phyloP scores from a whole-genome alignment of 2,113 vertebrate species.

The Fulica atra region DNA sequence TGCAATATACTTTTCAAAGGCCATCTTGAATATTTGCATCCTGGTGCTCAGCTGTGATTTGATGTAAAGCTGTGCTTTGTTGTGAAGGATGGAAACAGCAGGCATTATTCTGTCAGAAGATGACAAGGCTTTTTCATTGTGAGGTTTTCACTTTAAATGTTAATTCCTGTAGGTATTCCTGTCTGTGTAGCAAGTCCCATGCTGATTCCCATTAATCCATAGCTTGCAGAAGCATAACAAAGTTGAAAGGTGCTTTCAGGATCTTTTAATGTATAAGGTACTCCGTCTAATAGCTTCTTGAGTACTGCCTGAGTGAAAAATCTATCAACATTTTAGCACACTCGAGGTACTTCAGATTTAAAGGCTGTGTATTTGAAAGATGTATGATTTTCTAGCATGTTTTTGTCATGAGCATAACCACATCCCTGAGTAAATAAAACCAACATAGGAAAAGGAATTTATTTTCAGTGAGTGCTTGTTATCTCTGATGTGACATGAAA shows the following conservation, averaged over 20 bases:
- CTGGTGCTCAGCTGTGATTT: not conserved
- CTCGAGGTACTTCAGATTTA: not conserved
- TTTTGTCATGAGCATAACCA: not conserved
- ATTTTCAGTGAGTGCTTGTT: not conserved
- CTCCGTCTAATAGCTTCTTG: not conserved
- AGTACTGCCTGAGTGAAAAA: not conserved
- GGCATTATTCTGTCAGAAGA: not conserved
- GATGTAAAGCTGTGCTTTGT: not conserved
- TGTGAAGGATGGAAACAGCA: not conserved
- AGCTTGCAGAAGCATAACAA: not conserved
- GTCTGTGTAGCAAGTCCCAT: not conserved
- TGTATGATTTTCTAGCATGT: not conserved
- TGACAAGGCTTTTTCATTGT: not conserved
- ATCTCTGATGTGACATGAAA: not conserved
- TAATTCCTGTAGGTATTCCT: not conserved
- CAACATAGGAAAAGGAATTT: not conserved
- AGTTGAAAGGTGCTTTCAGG: constrained; percentile 1
- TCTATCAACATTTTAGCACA: not conserved
- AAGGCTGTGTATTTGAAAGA: not conserved
- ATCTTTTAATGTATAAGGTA: not conserved
- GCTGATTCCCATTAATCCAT: not conserved
- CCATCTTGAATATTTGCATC: not conserved
- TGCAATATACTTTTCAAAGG: not conserved
- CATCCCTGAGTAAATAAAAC: not conserved
- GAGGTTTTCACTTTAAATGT: not conserved